Conservation (phyloP, 2,113 vertebrate species). For the Silurus glanis region DNA sequence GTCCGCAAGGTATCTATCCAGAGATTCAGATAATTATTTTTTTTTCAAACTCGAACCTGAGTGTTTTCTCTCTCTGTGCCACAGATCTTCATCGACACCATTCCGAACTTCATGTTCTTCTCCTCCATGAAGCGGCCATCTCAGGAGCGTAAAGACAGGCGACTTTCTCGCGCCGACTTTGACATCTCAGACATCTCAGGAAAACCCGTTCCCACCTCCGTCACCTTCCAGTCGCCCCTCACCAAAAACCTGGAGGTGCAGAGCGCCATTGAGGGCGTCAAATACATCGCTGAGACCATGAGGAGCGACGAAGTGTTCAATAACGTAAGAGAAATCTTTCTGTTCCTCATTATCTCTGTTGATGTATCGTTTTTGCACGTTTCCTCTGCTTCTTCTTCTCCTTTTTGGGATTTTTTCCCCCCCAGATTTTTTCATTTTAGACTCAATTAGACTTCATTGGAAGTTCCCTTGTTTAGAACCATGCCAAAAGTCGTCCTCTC, state of each 20-base stretch:
- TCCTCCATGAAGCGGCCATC: constrained; percentile 96
- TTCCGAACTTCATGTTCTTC: constrained; percentile 98
- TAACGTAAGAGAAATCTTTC: constrained; percentile 76
- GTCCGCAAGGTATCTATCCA: constrained; percentile 84
- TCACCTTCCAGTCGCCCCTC: constrained; percentile 87
- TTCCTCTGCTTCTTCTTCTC: neutral
- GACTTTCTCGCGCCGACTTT: constrained; percentile 83
- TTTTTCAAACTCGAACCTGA: neutral
- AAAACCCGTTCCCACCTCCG: constrained; percentile 80
- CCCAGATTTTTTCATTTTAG: neutral
- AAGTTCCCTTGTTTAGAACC: neutral
- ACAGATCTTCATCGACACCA: constrained; percentile 95
- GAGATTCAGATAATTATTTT: neutral
- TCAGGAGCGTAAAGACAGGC: constrained; percentile 84
- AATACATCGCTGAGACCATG: constrained; percentile 98
- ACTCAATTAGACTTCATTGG: neutral
- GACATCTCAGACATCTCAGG: constrained; percentile 98
- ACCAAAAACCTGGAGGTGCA: constrained; percentile 93
- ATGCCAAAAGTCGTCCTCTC: neutral
- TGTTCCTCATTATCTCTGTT: neutral
- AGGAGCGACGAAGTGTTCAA: constrained; percentile 93
- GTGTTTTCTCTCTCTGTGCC: constrained; percentile 16
- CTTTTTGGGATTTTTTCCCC: neutral
- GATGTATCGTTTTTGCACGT: too few relatives aligned
- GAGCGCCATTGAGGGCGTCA: constrained; percentile 93